Base-by-base conservation (phyloP, 1,140 invertebrate species). In the Dreissena rostriformis region DNA sequence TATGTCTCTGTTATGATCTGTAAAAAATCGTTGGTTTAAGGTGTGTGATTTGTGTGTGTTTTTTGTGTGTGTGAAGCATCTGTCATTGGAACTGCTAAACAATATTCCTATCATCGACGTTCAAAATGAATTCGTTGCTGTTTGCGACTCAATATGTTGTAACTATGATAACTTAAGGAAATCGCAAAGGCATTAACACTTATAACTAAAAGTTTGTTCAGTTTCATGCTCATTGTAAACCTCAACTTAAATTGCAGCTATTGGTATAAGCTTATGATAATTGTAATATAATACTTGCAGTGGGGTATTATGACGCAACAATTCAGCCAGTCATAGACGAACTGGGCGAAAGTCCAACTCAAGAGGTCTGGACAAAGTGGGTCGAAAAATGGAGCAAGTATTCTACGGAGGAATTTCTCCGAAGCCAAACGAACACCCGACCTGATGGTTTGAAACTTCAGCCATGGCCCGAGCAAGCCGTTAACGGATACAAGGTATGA, bases 401-500 rank as follows among this genome's bases (percentile, higher is more conserved):
- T 19, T 88, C 87, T 39, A 29, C 86, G 7, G 67, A 77, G 11
- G 77, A 82, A 2, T 86, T 84, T 24, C 57, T 88, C 0, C 53
- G 82, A 51, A 70, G 70, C 12, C 66, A 61, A 12, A 74, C 22
- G 17, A 39, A 26, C 7, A 80, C 73, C 63, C 24, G 79, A 11
- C 7, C 12, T 51, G 49, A 71, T 65, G 17, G 15, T 10, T 15
- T n/a, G 19, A 28, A 26, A 1, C 39, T 86, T 7, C 28, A 78
- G 5, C 87, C 87, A 12, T 88, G 87, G 87, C 81, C 87, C 22
- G 81, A 82, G 49, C 26, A n/a, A 11, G 87, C 87, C 55, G 84
- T 88, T 7, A 39, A 70, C 49, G 87, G 68, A n/a, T 86, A 61
- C 70, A 86, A 67, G 72, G 87, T 88, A 68, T 49, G 28, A 17